Evolutionary conservation across 64 coral and sea anemone species (phyloP), one percentile per base, ranked within the genome.

Genomic region (Montipora sp.): DNA sequence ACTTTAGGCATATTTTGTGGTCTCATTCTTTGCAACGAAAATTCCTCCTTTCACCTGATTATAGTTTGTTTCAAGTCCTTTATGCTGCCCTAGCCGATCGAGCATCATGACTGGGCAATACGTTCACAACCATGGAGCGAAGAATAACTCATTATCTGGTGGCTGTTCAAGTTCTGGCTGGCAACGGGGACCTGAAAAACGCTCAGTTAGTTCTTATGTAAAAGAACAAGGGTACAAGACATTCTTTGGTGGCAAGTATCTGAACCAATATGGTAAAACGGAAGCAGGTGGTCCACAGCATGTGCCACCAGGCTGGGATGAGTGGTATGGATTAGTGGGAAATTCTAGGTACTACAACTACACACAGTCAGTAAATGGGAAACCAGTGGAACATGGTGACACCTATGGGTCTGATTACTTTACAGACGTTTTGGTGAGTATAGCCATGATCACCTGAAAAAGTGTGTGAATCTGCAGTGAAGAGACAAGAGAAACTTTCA

Each of bases 11-110:
- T 63, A 11, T 63, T 63, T 63, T 3, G 47, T 67, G 19, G 21
- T 8, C 22, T 47, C 9, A 43, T 48, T 58, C 48, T 5, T 57
- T 53, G 21, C 10, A 12, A 68, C 46, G 2, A 20, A 57, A 57
- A 8, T 57, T 7, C 53, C 53, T 8, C 7, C 6, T 8, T 8
- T 57, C 11, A 7, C 53, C 1, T 46, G 5, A 18, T 16, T 46
- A 46, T 51, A 96, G 95, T 96, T 94, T 94, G 92, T 94, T 19
- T 89, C 95, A 68, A 94, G 88, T 46, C 95, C 95, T 1, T 84
- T 96, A 22, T 94, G 95, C 78, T 96, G 95, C 46, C 95, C 95
- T 59, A 96, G 95, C 36, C 95, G 95, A n/a, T 93, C 95, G 6
- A 96, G 95, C 20, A 94, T 96, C 51, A 80, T 96, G 4, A 96